phyloP scores from a whole-genome alignment of 1,140 invertebrate species.

The Conus ventricosus region DNA sequence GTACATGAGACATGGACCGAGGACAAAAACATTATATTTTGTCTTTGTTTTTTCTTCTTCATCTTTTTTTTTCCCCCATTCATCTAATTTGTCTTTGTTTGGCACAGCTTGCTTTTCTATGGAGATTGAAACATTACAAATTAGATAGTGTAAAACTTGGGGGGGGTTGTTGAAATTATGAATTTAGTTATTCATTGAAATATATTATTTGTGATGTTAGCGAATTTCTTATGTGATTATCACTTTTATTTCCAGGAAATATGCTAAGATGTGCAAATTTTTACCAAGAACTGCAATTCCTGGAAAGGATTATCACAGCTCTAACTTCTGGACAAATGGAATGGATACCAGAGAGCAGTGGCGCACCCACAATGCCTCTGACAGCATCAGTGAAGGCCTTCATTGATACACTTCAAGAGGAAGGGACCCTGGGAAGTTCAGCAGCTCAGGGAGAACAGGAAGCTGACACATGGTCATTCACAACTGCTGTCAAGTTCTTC shows the following conservation, averaged over 20 bases:
- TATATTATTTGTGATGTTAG: too few relatives aligned
- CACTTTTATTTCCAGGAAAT: constrained; percentile 34
- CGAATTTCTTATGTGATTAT: not conserved
- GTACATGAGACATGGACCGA: too few relatives aligned
- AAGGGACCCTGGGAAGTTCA: constrained; percentile 31
- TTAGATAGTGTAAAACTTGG: too few relatives aligned
- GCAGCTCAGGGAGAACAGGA: constrained; percentile 30
- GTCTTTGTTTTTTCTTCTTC: too few relatives aligned
- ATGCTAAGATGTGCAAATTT: constrained; percentile 44
- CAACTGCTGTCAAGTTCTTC: constrained; percentile 30
- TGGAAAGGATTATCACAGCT: constrained; percentile 48
- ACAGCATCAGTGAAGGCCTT: constrained; percentile 48
- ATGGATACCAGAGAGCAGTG: constrained; percentile 44
- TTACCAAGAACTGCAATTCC: constrained; percentile 49
- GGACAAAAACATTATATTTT: too few relatives aligned
- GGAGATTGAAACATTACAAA: too few relatives aligned
- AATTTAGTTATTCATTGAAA: too few relatives aligned
- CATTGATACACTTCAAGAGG: constrained; percentile 47
- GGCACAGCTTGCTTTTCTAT: too few relatives aligned
- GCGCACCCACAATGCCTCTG: constrained; percentile 37
- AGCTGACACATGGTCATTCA: constrained; percentile 19
- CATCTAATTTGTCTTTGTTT: too few relatives aligned
- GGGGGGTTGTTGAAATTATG: too few relatives aligned
- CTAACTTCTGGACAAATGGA: constrained; percentile 52
- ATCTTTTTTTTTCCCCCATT: too few relatives aligned